Percentiles rank a stretch among this genome's conserved stretches.
Evolutionary conservation across 2,113 vertebrate genomes (phyloP).

Genomic region (Pluvianellus socialis): DNA sequence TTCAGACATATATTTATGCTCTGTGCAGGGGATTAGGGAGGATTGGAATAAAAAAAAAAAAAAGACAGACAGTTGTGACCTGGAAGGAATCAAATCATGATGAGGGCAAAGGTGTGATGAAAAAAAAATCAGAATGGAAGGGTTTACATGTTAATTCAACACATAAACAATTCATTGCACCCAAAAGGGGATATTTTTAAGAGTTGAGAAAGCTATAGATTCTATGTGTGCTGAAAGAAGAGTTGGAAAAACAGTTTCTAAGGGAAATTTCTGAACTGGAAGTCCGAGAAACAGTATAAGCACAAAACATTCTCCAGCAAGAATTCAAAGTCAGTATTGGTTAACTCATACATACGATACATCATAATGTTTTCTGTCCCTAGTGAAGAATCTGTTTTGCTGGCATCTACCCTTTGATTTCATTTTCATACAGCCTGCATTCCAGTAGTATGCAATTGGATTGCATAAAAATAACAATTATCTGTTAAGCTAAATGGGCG

Average conservation of each 20-base stretch:
- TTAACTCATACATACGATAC: neutral
- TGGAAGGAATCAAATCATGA: neutral
- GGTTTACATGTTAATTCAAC: neutral
- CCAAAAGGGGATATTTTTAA: neutral
- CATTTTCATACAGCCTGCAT: neutral
- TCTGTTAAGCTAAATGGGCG: neutral
- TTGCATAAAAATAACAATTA: neutral
- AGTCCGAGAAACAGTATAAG: neutral
- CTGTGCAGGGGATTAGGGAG: fast-evolving
- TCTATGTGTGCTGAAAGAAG: neutral
- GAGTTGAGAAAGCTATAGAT: neutral
- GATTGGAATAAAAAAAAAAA: too few relatives aligned
- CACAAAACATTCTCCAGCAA: neutral
- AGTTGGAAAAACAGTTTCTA: neutral
- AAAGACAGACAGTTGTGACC: neutral
- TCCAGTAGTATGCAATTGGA: neutral
- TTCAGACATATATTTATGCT: neutral
- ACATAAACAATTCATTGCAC: neutral
- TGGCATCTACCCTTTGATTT: neutral
- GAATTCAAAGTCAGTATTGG: neutral
- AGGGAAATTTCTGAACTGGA: neutral
- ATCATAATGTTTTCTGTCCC: neutral
- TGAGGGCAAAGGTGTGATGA: fast-evolving
- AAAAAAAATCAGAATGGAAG: neutral
- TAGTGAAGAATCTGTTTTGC: neutral